phyloP scores from a whole-genome alignment of 2,797 vertebrate genomes.

The Alectoris magna region DNA sequence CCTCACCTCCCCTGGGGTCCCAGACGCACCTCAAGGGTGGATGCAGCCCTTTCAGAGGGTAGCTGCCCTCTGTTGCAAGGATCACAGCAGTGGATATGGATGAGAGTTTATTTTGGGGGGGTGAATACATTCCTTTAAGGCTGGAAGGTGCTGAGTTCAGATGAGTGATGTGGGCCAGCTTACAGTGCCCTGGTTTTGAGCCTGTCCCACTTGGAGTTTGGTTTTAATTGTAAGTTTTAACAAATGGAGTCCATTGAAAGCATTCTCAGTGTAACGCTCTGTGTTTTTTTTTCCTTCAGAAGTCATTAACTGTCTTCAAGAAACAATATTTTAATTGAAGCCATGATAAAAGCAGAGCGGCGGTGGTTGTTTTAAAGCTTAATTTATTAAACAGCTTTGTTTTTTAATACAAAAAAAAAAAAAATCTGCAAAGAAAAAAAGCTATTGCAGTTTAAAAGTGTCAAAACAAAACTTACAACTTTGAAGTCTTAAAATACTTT shows the following conservation, averaged over 20 bases:
- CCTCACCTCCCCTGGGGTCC: neutral
- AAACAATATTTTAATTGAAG: slow-evolving; percentile 70
- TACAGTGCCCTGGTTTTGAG: neutral
- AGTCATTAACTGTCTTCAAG: slow-evolving; percentile 36
- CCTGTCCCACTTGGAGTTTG: slow-evolving; percentile 2
- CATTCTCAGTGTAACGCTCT: slow-evolving; percentile 10
- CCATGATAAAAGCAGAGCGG: slow-evolving; percentile 40
- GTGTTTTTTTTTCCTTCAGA: neutral
- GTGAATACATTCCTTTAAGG: neutral
- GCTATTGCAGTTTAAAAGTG: slow-evolving; percentile 29
- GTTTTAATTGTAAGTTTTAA: slow-evolving; percentile 46
- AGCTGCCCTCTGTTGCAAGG: neutral
- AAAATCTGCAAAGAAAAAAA: neutral
- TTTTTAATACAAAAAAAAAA: slow-evolving; percentile 36
- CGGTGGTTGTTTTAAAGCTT: slow-evolving; percentile 41
- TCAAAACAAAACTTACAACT: slow-evolving; percentile 69
- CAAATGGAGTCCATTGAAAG: slow-evolving; percentile 43
- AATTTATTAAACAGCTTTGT: slow-evolving; percentile 63
- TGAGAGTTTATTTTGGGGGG: neutral
- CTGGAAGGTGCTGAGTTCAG: neutral
- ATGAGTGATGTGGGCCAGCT: neutral
- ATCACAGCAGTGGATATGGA: neutral
- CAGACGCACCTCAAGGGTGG: neutral
- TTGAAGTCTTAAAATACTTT: slow-evolving; percentile 75
- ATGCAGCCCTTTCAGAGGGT: neutral